A percentile compares a stretch with the other conserved stretches of the same genome.
These are phyloP conservation scores for Phalacrocorax carbo DNA, from an alignment of 2,113 vertebrate species.

Conservation along the genomic window DNA sequence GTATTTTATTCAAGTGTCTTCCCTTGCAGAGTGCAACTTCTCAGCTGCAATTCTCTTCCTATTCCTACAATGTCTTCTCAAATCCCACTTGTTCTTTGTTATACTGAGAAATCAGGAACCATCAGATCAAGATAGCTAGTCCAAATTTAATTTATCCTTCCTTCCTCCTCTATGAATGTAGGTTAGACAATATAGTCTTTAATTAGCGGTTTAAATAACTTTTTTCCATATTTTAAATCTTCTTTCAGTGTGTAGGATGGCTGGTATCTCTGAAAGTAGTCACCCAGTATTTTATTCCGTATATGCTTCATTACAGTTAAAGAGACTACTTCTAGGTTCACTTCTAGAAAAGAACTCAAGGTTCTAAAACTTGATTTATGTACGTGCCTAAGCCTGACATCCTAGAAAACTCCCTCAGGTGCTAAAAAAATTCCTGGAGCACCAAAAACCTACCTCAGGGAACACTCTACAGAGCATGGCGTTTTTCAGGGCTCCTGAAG, in stretches of 20 bases:
- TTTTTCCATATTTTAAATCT: not conserved
- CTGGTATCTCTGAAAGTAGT: not conserved
- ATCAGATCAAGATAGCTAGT: not conserved
- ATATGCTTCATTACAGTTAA: not conserved
- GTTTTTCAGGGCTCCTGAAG: conserved; percentile 5
- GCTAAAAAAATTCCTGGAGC: not conserved
- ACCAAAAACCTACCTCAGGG: not conserved
- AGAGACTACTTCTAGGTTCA: not conserved
- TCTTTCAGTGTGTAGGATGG: not conserved
- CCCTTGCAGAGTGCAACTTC: not conserved
- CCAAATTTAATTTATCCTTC: not conserved
- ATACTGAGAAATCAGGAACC: not conserved
- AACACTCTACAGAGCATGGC: not conserved
- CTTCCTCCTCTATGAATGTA: not conserved
- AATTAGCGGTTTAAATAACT: not conserved
- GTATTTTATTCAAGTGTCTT: not conserved
- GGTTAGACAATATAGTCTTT: not conserved
- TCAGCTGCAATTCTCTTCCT: not conserved
- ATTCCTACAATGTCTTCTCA: not conserved
- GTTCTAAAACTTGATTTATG: not conserved
- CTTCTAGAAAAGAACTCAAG: not conserved
- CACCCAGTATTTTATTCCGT: not conserved
- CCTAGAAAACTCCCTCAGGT: not conserved
- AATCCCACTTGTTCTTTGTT: not conserved
- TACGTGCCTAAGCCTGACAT: not conserved